Conservation (phyloP, 1,140 invertebrate genomes). For the Drosophila neocordata region DNA sequence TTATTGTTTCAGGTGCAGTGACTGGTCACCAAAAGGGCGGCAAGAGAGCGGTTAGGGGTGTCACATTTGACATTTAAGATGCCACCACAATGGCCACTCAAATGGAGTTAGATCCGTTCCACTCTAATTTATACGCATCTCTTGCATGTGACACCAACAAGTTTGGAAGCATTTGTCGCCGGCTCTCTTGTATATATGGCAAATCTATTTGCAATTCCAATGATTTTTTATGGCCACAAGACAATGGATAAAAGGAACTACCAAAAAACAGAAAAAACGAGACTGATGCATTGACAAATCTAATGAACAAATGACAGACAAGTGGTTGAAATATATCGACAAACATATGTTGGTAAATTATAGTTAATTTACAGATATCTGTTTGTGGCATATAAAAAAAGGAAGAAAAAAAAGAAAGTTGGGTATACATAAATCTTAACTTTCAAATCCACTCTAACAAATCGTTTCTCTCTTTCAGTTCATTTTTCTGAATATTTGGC, state of each 20-base stretch:
- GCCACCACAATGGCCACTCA: slow-evolving; percentile 69
- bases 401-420: slow-evolving; percentile 45
- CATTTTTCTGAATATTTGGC: not conserved
- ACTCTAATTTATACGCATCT: slow-evolving; percentile 77
- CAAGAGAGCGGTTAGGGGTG: slow-evolving; percentile 53
- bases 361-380: slow-evolving; percentile 51
- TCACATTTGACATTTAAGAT: slow-evolving; percentile 81
- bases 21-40: slow-evolving; percentile 35
- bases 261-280: slow-evolving; percentile 18
- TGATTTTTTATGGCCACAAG: slow-evolving; percentile 57
- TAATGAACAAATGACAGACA: slow-evolving; percentile 71
- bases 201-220: slow-evolving; percentile 78
- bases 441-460: slow-evolving; percentile 12
- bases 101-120: slow-evolving; percentile 10
- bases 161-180: slow-evolving; percentile 65
- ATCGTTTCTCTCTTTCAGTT: slow-evolving; percentile 3
- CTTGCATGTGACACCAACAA: slow-evolving; percentile 71
- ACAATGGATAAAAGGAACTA: slow-evolving; percentile 7
- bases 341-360: slow-evolving; percentile 31
- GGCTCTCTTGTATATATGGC: slow-evolving; percentile 25
- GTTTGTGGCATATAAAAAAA: slow-evolving; percentile 63
- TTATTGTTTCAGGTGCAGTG: slow-evolving; percentile 77
- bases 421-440: slow-evolving; percentile 58
- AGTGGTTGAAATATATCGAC: slow-evolving; percentile 44
- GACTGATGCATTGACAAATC: slow-evolving; percentile 74